These are phyloP conservation scores for Halichoeres trimaculatus DNA, from an alignment of 2,113 vertebrate species.

Conservation along the genomic window DNA sequence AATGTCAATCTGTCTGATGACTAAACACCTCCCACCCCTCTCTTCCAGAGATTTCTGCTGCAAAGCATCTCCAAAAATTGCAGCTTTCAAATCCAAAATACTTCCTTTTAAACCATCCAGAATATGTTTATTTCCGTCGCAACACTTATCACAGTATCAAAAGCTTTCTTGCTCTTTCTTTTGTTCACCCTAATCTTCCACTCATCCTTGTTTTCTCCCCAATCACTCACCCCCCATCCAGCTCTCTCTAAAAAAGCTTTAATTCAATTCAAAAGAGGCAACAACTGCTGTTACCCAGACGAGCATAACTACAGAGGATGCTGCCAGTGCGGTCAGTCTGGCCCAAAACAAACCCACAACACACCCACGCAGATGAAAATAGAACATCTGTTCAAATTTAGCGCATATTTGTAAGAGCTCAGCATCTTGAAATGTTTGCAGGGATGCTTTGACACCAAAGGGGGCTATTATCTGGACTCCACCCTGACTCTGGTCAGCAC, in stretches of 20 bases:
- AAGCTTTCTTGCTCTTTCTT: not conserved
- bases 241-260: slow-evolving; percentile 22
- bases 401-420: slow-evolving; percentile 38
- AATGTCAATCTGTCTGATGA: slow-evolving; percentile 56
- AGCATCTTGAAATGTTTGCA: slow-evolving; percentile 66
- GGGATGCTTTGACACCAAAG: slow-evolving; percentile 49
- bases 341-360: slow-evolving; percentile 54
- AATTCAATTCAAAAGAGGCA: slow-evolving; percentile 46
- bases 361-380: slow-evolving; percentile 51
- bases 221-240: not conserved
- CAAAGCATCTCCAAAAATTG: slow-evolving; percentile 11
- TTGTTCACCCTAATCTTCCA: slow-evolving; percentile 13
- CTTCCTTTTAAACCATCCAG: not conserved
- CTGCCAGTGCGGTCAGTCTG: slow-evolving; percentile 44
- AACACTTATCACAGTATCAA: not conserved
- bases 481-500: slow-evolving; percentile 45
- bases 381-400: slow-evolving; percentile 71
- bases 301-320: slow-evolving; percentile 63
- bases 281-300: slow-evolving; percentile 36
- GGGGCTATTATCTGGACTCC: slow-evolving; percentile 62
- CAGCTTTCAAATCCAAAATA: slow-evolving; percentile 20
- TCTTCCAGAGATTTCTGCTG: slow-evolving; percentile 32
- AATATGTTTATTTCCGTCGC: not conserved
- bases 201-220: slow-evolving; percentile 12
- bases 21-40: slow-evolving; percentile 41